Conservation (phyloP, 2,797 vertebrate species). For the Zalophus californianus region DNA sequence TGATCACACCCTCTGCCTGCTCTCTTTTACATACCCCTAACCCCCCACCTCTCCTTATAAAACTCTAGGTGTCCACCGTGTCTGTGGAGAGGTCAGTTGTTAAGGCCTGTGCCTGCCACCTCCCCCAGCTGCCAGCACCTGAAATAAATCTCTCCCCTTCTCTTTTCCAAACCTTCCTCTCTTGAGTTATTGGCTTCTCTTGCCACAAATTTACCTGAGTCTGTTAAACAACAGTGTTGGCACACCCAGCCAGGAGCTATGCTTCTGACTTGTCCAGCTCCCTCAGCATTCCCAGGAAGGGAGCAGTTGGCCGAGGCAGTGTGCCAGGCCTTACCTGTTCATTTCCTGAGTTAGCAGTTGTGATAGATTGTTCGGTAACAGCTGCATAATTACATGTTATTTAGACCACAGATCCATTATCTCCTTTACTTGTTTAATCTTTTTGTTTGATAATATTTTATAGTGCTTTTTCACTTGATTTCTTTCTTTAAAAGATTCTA, state of each 20-base stretch:
- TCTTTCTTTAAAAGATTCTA: slow-evolving; percentile 56
- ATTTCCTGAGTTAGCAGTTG: neutral
- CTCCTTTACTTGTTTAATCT: slow-evolving; percentile 17
- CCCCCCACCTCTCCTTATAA: neutral
- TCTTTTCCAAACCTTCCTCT: neutral
- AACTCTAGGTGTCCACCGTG: neutral
- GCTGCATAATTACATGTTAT: neutral
- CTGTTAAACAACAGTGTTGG: neutral
- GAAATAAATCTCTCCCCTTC: neutral
- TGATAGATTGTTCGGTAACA: neutral
- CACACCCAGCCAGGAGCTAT: neutral
- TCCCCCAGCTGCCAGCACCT: neutral
- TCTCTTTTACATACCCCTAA: neutral
- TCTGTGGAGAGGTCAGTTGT: neutral
- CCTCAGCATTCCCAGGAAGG: neutral
- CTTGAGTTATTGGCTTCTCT: neutral
- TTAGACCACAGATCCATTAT: slow-evolving; percentile 10
- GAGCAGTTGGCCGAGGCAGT: neutral
- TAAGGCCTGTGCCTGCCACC: neutral
- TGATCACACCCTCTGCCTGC: neutral
- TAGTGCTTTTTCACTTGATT: slow-evolving; percentile 3
- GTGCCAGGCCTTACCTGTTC: neutral
- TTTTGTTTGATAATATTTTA: slow-evolving; percentile 17
- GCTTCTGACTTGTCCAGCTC: neutral
- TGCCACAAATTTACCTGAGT: neutral